These are phyloP conservation scores for Mastigias papua DNA, from an alignment of 30 jellyfish, hydroid and myxozoan species.

Conservation along the genomic window DNA sequence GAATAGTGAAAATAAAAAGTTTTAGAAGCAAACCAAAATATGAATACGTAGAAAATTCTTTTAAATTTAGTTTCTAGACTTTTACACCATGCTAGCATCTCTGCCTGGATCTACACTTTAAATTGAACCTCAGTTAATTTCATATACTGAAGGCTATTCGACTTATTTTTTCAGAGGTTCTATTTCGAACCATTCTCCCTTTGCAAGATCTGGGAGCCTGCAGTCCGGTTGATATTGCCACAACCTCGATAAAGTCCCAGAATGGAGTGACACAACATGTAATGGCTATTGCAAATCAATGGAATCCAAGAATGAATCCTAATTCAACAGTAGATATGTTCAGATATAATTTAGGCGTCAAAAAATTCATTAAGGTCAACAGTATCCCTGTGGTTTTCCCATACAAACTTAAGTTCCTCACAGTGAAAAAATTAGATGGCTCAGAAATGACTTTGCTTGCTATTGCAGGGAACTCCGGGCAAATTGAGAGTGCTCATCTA, in stretches of 20 bases:
- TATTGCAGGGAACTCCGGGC: conserved; percentile 61
- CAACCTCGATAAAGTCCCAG: conserved; percentile 1
- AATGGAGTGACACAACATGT: conserved; percentile 31
- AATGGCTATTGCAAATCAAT: conserved; percentile 61
- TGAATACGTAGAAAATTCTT: background rate
- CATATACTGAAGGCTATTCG: background rate
- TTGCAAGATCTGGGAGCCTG: conserved; percentile 29
- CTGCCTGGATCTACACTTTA: background rate
- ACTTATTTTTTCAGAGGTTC: conserved; percentile 25
- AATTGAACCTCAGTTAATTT: background rate
- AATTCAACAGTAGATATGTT: conserved; percentile 69
- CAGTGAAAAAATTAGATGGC: conserved; percentile 3
- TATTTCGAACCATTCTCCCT: conserved; percentile 38
- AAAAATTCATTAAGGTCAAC: conserved; percentile 42
- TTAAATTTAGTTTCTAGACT: background rate
- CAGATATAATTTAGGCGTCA: conserved; percentile 21
- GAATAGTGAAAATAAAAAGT: too few species aligned
- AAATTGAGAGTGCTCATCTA: background rate
- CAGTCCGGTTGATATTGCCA: conserved; percentile 49
- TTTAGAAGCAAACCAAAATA: too few species aligned
- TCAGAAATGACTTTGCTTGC: conserved; percentile 16
- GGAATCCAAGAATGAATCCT: background rate
- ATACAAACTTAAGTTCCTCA: conserved; percentile 59
- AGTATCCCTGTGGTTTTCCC: conserved; percentile 49
- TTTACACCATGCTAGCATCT: background rate